Evolutionary conservation across 2,113 vertebrate genomes (phyloP).

Genomic region (Desmodus rotundus): DNA sequence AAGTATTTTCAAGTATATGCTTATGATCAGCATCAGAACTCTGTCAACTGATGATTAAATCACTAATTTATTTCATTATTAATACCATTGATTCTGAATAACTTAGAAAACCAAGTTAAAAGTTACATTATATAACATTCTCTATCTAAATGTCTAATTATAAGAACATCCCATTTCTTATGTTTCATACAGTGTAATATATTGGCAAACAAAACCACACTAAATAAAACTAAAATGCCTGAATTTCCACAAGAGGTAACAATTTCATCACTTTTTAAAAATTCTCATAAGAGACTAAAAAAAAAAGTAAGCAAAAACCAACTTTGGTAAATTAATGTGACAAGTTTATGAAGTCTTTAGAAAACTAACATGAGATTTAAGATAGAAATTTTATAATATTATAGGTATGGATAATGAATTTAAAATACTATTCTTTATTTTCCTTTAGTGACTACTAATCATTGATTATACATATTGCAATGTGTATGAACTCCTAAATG

Average conservation of each 20-base stretch:
- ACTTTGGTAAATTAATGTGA: not conserved
- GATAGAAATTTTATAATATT: constrained; percentile 3
- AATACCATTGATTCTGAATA: constrained; percentile 18
- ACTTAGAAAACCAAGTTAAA: constrained; percentile 55
- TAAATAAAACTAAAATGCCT: constrained; percentile 22
- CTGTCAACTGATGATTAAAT: not conserved
- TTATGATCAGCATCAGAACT: not conserved
- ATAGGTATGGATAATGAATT: not conserved
- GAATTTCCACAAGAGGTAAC: not conserved
- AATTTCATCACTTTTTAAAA: not conserved
- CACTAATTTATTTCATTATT: constrained; percentile 35
- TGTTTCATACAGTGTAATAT: not conserved
- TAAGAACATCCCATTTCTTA: not conserved
- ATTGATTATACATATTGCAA: not conserved
- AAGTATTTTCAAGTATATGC: not conserved
- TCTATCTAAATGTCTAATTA: not conserved
- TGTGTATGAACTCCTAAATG: not conserved
- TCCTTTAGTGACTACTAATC: not conserved
- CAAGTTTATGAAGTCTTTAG: constrained; percentile 2
- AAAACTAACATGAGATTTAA: constrained; percentile 31
- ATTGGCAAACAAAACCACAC: not conserved
- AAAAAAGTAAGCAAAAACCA: not conserved
- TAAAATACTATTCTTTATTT: constrained; percentile 26
- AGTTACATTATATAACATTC: not conserved
- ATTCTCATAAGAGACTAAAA: not conserved